phyloP scores from a whole-genome alignment of 2,113 vertebrate species.

The Pycnonotus jocosus region DNA sequence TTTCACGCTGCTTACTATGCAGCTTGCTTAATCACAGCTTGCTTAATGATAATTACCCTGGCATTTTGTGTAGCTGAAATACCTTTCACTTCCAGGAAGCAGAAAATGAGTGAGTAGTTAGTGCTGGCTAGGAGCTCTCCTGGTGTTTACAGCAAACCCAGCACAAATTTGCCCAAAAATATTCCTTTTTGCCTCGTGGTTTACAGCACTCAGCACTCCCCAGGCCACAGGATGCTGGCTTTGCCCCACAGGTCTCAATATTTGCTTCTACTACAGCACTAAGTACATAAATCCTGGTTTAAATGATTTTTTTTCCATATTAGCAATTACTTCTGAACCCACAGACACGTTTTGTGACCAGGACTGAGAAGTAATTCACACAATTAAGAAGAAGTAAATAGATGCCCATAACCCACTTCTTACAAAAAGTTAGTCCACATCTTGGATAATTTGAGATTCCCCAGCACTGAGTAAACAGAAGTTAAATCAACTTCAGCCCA shows the following conservation, averaged over 20 bases:
- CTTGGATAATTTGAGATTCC: background rate
- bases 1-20: background rate
- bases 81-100: background rate
- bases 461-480: background rate
- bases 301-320: background rate
- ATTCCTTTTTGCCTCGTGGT: background rate
- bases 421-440: background rate
- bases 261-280: background rate
- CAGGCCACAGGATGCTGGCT: background rate
- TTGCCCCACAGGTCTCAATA: background rate
- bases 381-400: background rate
- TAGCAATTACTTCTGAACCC: background rate
- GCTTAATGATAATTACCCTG: background rate
- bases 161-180: background rate
- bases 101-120: rapidly evolving
- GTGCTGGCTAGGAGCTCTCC: background rate
- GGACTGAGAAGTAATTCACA: background rate
- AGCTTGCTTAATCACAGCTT: background rate
- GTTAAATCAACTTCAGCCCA: background rate
- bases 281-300: background rate
- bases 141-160: background rate
- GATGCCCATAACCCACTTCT: background rate
- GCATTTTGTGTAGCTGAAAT: background rate
- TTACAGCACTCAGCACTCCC: background rate
- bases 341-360: background rate